phyloP scores from a whole-genome alignment of 2,888 invertebrate genomes.

The Brenthis daphne region DNA sequence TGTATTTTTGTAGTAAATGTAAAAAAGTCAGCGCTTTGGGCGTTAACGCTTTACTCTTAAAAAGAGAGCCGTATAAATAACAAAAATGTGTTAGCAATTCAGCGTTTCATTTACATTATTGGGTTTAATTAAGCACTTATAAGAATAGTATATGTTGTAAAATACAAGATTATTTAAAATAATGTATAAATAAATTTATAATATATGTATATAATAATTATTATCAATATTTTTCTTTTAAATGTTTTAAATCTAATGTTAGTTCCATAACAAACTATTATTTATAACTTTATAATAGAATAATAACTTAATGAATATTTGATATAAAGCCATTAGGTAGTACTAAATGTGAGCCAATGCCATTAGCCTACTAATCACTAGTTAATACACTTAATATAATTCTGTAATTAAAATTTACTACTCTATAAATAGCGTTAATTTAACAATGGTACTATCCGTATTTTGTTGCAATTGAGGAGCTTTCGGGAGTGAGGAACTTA shows the following conservation, averaged over 20 bases:
- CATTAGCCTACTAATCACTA: slow-evolving; percentile 17
- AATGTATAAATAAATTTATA: too few species aligned
- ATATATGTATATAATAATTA: too few species aligned
- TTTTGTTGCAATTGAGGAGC: slow-evolving; percentile 52
- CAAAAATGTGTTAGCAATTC: neutral
- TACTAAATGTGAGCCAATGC: slow-evolving; percentile 7
- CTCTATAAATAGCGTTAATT: slow-evolving; percentile 51
- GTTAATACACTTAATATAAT: slow-evolving; percentile 18
- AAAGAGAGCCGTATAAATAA: neutral
- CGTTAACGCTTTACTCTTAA: neutral
- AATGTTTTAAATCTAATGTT: neutral
- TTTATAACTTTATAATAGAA: neutral
- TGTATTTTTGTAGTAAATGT: slow-evolving; percentile 1
- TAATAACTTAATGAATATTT: neutral
- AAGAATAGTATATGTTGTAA: too few species aligned
- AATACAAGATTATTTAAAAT: too few species aligned
- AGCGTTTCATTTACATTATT: too few species aligned
- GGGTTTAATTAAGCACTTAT: too few species aligned
- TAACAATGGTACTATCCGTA: slow-evolving; percentile 24
- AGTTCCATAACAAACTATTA: neutral
- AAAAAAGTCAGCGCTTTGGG: neutral
- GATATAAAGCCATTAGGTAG: slow-evolving; percentile 4
- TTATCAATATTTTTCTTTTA: too few species aligned
- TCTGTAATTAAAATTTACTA: slow-evolving; percentile 47
- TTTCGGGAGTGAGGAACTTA: slow-evolving; percentile 55